Conservation (phyloP, 2,888 invertebrate genomes). For the Synanthedon formicaeformis region DNA sequence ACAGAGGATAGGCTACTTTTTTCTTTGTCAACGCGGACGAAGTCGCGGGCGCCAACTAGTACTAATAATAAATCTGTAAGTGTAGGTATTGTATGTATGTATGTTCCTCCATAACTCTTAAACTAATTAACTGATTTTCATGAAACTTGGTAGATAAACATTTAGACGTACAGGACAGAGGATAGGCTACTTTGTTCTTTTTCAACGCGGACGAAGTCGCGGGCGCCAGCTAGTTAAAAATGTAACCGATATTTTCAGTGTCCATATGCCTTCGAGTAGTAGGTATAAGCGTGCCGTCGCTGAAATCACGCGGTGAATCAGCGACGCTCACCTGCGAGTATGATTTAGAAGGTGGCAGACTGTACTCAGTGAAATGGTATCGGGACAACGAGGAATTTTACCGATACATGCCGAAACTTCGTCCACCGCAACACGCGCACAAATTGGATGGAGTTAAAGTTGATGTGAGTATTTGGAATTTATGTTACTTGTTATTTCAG, state of each 20-base stretch:
- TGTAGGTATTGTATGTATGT: no score
- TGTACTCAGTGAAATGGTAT: slow-evolving; percentile 78
- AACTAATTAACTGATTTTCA: no score
- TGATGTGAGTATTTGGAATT: slow-evolving; percentile 60
- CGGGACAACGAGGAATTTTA: slow-evolving; percentile 76
- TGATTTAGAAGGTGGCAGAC: slow-evolving; percentile 71
- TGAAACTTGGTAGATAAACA: no score
- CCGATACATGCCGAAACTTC: slow-evolving; percentile 73
- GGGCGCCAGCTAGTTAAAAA: no score
- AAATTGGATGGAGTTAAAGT: slow-evolving; percentile 72
- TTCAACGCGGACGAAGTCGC: no score
- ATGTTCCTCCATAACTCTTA: no score
- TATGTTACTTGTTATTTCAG: not conserved
- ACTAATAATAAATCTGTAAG: no score
- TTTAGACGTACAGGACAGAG: no score
- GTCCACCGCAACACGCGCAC: slow-evolving; percentile 74
- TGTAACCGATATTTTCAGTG: slow-evolving; percentile 18
- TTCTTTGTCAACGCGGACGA: no score
- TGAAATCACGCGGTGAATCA: slow-evolving; percentile 70
- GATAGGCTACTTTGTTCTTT: no score
- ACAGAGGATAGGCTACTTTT: no score
- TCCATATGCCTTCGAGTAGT: slow-evolving; percentile 54
- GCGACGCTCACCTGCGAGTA: slow-evolving; percentile 71
- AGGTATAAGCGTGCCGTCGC: slow-evolving; percentile 66
- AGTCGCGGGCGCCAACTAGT: no score